Conservation (phyloP, 2,797 vertebrate genomes). For the Malacoctenus gilli region DNA sequence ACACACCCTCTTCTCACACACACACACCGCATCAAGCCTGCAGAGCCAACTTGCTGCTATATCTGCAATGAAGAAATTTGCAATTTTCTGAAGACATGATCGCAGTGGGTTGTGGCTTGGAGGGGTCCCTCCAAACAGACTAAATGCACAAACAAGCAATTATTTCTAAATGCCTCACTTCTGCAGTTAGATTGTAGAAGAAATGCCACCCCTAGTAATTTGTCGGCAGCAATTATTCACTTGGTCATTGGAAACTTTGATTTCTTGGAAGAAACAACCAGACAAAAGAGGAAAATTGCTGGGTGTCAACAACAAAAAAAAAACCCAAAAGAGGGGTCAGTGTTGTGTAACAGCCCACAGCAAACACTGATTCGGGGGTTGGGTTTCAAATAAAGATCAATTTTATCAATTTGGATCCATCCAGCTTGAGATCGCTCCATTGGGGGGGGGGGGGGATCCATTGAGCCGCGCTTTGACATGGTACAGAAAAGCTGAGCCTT, state of each 20-base stretch:
- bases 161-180: slow-evolving; percentile 44
- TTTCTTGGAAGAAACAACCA: slow-evolving; percentile 7
- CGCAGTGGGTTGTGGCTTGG: slow-evolving; percentile 26
- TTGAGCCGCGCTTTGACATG: too few species aligned
- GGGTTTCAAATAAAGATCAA: too few species aligned
- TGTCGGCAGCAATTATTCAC: slow-evolving; percentile 31
- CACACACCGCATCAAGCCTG: background rate
- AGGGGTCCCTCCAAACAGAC: slow-evolving; percentile 26
- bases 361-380: too few species aligned
- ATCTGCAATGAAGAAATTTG: slow-evolving; percentile 16
- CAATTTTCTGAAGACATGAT: slow-evolving; percentile 35
- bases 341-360: too few species aligned
- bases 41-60: slow-evolving; percentile 9
- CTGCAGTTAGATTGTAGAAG: slow-evolving; percentile 18
- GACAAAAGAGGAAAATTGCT: slow-evolving; percentile 2
- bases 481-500: too few species aligned
- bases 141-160: slow-evolving; percentile 57
- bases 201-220: slow-evolving; percentile 23
- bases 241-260: slow-evolving; percentile 21
- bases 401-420: too few species aligned
- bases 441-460: too few species aligned
- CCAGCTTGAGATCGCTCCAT: too few species aligned
- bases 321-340: background rate
- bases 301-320: too few species aligned
- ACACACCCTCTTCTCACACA: slow-evolving; percentile 1